Evolutionary conservation across 2,113 vertebrate genomes (phyloP), one percentile per base, ranked within the genome.

Genomic region (Pteropus alecto): DNA sequence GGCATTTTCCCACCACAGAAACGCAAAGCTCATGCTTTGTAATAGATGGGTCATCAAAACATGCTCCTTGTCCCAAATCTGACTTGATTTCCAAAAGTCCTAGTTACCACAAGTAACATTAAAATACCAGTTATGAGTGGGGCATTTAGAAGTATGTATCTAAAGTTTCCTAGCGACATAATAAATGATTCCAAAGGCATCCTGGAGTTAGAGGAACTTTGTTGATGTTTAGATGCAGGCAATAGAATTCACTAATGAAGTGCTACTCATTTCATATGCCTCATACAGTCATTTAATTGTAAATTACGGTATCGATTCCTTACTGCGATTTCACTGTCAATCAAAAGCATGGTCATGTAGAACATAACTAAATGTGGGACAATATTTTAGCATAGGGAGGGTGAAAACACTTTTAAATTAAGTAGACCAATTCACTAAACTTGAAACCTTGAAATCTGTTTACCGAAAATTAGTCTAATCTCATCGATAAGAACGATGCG

Each of bases 321-420:
- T 60, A 43, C 16, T 97, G 95, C 61, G 58, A 71, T 93, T 97
- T 96, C 97, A 90, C 86, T 74, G 88, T 85, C 90, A 93, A 90
- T 68, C 54, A 79, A 92, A 98, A 89, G 63, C 68, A 30, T 4
- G 10, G 63, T 77, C 92, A 65, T 28, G 58, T 7, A 41, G 74
- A 97, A 65, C 71, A 68, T 65, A 56, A 77, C 11, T 74, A 68
- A 95, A 82, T 54, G 16, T 81, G 35, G 76, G 9, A 73, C 0
- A 28, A 79, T 97, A 77, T 70, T 94, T 84, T 77, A 67, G 41
- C 81, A 93, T 2, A 35, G 33, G 81, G 24, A 97, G 48, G 74
- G 63, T 58, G 9, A 87, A 97, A 97, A 82, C 63, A 77, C 30
- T 70, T 95, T 82, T 74, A 95, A 96, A 77, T 95, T 58, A 87